A percentile compares a stretch with the other conserved stretches of the same genome.
phyloP scores from a whole-genome alignment of 35 echinoderm and acorn worm genomes.

The Anneissia japonica region DNA sequence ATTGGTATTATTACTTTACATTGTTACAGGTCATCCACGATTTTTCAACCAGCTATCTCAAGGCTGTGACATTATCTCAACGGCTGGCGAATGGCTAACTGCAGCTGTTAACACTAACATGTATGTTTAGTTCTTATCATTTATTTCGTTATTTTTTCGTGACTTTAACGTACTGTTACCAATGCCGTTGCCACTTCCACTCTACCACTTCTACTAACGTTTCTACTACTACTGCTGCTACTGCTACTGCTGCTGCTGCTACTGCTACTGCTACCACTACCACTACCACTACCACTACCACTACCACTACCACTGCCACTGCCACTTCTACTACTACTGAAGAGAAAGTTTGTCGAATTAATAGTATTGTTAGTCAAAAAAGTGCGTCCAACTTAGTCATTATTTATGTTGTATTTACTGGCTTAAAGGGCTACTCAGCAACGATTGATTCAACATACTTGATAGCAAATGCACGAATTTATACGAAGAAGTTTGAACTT shows the following conservation, averaged over 20 bases:
- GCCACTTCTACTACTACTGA: background rate
- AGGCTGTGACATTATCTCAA: conserved; percentile 73
- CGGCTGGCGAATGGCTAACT: conserved; percentile 75
- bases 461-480: too few relatives aligned
- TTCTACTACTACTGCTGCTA: background rate
- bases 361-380: too few relatives aligned
- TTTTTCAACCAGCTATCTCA: conserved; percentile 95
- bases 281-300: conserved; percentile 3
- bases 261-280: conserved; percentile 3
- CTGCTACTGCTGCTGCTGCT: background rate
- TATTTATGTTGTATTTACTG: too few relatives aligned
- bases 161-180: background rate
- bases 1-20: conserved; percentile 26
- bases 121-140: conserved; percentile 53
- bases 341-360: background rate
- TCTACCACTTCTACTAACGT: background rate
- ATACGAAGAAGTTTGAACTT: too few relatives aligned
- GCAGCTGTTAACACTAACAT: conserved; percentile 73
- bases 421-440: too few relatives aligned
- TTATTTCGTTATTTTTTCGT: background rate
- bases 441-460: too few relatives aligned
- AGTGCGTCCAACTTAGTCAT: too few relatives aligned
- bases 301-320: conserved; percentile 3
- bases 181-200: background rate
- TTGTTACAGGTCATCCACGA: conserved; percentile 61